phyloP scores from a whole-genome alignment of 2,888 invertebrate species.

The Vanessa cardui region DNA sequence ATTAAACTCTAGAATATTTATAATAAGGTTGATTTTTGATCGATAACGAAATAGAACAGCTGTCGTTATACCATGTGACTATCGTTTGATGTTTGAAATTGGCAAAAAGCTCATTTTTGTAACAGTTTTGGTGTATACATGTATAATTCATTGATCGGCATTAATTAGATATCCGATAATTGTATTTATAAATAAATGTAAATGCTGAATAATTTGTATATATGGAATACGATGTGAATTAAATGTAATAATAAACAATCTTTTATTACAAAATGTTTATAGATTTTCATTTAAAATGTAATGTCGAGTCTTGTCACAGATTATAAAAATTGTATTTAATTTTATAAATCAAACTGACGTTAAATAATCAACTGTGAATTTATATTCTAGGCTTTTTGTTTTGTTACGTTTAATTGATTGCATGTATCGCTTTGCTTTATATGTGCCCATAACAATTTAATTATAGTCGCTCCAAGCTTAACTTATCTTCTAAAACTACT shows the following conservation, averaged over 20 bases:
- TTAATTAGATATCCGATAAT: conserved; percentile 63
- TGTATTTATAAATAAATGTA: conserved; percentile 70
- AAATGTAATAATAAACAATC: conserved; percentile 72
- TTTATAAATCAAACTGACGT: conserved; percentile 44
- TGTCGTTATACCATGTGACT: conserved; percentile 47
- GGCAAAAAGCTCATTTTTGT: conserved; percentile 64
- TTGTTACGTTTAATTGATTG: conserved; percentile 47
- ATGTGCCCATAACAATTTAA: conserved; percentile 39
- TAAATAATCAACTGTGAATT: conserved; percentile 23
- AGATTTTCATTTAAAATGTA: conserved; percentile 68
- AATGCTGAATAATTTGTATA: conserved; percentile 81
- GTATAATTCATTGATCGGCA: conserved; percentile 61
- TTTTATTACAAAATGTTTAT: conserved; percentile 75
- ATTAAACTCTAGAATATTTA: conserved; percentile 28
- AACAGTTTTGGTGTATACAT: conserved; percentile 61
- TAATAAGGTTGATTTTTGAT: conserved; percentile 18
- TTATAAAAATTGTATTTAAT: conserved; percentile 35
- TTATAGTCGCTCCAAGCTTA: conserved; percentile 33
- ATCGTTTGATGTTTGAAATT: conserved; percentile 56
- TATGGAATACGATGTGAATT: conserved; percentile 80
- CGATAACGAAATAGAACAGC: conserved; percentile 27
- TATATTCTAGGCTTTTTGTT: conserved; percentile 29
- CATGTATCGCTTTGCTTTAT: conserved; percentile 47
- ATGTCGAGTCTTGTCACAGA: conserved; percentile 76
- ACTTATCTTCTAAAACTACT: conserved; percentile 13